Percentiles rank a stretch among this genome's conserved stretches.
These are phyloP conservation scores for Otolemur crassicaudatus DNA, from an alignment of 2,797 vertebrate species.

Conservation along the genomic window DNA sequence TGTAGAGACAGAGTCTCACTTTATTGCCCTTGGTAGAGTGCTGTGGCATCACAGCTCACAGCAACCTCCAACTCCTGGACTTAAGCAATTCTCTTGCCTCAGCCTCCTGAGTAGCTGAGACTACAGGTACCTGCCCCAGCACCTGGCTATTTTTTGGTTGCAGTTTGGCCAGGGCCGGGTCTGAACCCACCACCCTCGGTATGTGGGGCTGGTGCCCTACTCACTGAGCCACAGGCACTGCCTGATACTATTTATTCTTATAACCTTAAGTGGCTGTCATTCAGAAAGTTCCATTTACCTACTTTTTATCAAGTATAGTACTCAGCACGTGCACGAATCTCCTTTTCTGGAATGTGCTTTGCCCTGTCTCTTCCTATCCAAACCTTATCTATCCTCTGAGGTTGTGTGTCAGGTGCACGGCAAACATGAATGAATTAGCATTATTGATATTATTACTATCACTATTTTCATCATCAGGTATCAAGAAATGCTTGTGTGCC, in stretches of 20 bases:
- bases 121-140: no score
- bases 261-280: not conserved
- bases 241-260: not conserved
- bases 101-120: no score
- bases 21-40: no score
- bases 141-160: no score
- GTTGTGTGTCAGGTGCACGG: not conserved
- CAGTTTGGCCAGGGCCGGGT: no score
- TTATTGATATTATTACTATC: not conserved
- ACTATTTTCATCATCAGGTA: not conserved
- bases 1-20: no score
- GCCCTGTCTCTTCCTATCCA: not conserved
- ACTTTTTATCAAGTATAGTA: not conserved
- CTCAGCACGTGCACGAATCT: not conserved
- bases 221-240: no score
- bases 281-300: not conserved
- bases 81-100: no score
- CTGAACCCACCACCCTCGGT: no score
- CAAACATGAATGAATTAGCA: not conserved
- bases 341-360: not conserved
- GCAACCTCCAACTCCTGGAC: no score
- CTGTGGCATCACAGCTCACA: no score
- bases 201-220: no score
- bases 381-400: not conserved
- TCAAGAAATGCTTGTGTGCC: not conserved